Base-by-base conservation (phyloP, 2,113 vertebrate genomes). In the Cephalopholis sonnerati region DNA sequence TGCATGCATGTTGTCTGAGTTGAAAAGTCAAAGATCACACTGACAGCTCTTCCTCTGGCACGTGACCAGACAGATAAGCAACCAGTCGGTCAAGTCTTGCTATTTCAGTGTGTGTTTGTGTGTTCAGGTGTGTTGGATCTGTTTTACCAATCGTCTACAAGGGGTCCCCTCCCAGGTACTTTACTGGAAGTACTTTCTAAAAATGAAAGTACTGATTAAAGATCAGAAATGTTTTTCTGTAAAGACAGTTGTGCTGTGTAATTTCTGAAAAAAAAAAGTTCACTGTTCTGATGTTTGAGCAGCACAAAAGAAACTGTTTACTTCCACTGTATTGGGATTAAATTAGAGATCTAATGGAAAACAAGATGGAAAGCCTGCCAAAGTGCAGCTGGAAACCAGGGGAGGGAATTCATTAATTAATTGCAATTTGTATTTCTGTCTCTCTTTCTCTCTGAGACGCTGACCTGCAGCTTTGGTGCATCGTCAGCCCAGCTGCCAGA, bases 21-120 rank as follows among this genome's bases (percentile, higher is more conserved):
- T 66, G 24, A 54, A 66, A 80, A 71, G 62, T 82, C 70, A 25
- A 44, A 44, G 41, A 2, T 44, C 41, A 44, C 41, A 44, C 3
- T 65, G 15, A 15, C 25, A 18, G 61, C 22, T 27, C 0, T 48
- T 15, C 44, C 39, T 71, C 27, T 36, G 63, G 71, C 73, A 87
- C 27, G 29, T 77, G 85, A 50, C 16, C 46, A 5, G 36, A 27
- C 0, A 22, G 59, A 83, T 78, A 44, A 76, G 10, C 15, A 20
- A 4, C 41, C n/a, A 9, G 39, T 17, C 0, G 1, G 12, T 48
- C 22, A 7, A 7, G 25, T 7, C 1, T 15, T 62, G 0, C 53
- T 39, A 24, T 58, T 74, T 59, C 36, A 24, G 20, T 53, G 44
- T 53, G 7, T 51, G 7, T 51, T 18, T 13, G 20, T 41, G 20